Evolutionary conservation across 2,888 invertebrate species (phyloP).

Genomic region (Morinoia aosen): DNA sequence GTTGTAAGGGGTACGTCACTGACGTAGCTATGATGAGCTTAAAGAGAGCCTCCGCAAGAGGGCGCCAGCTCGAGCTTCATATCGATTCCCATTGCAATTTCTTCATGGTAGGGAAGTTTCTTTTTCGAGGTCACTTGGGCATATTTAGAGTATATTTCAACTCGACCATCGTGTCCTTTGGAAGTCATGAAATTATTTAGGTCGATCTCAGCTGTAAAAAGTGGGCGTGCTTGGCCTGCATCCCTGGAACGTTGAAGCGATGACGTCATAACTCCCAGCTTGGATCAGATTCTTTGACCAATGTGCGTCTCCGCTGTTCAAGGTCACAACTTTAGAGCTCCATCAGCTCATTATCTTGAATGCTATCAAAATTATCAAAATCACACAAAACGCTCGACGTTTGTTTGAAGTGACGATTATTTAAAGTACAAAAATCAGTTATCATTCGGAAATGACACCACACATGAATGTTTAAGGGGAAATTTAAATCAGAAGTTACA

Average conservation of each 20-base stretch:
- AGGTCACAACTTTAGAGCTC: not conserved
- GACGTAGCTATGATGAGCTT: not conserved
- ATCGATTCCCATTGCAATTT: slow-evolving; percentile 13
- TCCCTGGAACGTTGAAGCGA: slow-evolving; percentile 19
- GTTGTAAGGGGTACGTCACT: slow-evolving; percentile 28
- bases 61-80: not conserved
- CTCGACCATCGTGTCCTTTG: not conserved
- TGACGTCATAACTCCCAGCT: slow-evolving; percentile 9
- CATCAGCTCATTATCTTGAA: not conserved
- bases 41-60: slow-evolving; percentile 41
- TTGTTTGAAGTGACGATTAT: not conserved
- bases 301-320: not conserved
- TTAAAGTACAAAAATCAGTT: not conserved
- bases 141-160: not conserved
- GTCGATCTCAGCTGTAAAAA: not conserved
- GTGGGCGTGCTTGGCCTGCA: not conserved
- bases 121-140: not conserved
- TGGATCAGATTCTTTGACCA: not conserved
- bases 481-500: not conserved
- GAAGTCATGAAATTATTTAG: not conserved
- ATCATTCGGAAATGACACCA: not conserved
- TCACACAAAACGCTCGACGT: not conserved
- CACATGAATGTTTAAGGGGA: not conserved
- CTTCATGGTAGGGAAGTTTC: not conserved
- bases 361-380: not conserved